Evolutionary conservation across 2,113 vertebrate genomes (phyloP), one percentile per base, ranked within the genome.

Genomic region (Arvicanthis niloticus): DNA sequence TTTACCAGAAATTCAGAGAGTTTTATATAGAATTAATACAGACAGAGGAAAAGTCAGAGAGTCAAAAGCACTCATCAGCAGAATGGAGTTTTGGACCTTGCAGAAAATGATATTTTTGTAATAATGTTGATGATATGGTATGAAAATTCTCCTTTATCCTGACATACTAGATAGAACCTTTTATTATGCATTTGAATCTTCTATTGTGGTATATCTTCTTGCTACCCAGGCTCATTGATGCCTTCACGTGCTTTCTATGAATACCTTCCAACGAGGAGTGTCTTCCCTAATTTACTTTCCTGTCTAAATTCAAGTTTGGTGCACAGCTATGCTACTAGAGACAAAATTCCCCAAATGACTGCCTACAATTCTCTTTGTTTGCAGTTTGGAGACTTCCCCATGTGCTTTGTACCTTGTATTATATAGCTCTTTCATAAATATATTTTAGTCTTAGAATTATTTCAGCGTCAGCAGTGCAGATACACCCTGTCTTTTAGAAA

Each of bases 311-410:
- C 8, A 58, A 24, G 1, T 12, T 24, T 29, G 19, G 22, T 89
- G 60, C 5, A n/a, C 0, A 67, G 7, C 16, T 0, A 48, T 17
- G 11, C 6, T 45, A 1, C 26, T 45, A 76, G 17, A 89, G 48
- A 80, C 67, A 37, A 70, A 62, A 12, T 34, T 75, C 17, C 1
- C 7, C 40, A 60, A 51, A 10, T 6, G 31, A 72, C 37, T 31
- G 19, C 10, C 42, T 0, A 2, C 5, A 70, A 4, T 16, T 88
- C 0, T 70, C 34, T 77, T 67, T 17, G 3, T 31, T 10, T 76
- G 56, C 26, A 72, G 3, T 22, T 37, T 31, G 6, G 1, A 4
- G 5, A 5, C 7, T 1, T 31, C 1, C 1, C 29, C n/a, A 9
- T 7, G 9, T 68, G 56, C n/a, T 75, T 70, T 73, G 45, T 56